phyloP scores from a whole-genome alignment of 2,888 invertebrate genomes.

The Scaptomyza cyrtandrae region DNA sequence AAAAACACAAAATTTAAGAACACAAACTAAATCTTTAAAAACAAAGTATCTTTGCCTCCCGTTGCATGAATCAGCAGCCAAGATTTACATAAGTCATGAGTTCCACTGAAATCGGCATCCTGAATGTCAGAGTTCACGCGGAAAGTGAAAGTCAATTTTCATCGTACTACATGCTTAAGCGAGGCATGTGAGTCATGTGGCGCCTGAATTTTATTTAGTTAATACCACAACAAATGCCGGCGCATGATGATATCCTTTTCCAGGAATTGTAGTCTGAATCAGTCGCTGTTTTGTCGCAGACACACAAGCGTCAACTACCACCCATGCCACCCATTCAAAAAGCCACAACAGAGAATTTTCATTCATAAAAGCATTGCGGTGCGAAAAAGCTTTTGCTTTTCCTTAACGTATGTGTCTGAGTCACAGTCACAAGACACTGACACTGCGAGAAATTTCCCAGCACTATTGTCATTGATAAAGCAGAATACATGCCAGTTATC shows the following conservation, averaged over 20 bases:
- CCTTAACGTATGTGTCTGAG: slow-evolving; percentile 28
- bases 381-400: slow-evolving; percentile 66
- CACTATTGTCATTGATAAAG: slow-evolving; percentile 1
- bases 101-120: slow-evolving; percentile 59
- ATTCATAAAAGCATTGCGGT: slow-evolving; percentile 72
- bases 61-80: slow-evolving; percentile 52
- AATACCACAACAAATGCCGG: slow-evolving; percentile 74
- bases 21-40: too few species aligned
- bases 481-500: slow-evolving; percentile 15
- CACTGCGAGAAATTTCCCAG: slow-evolving; percentile 58
- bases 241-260: slow-evolving; percentile 80
- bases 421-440: slow-evolving; percentile 46
- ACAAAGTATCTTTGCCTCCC: not conserved
- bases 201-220: slow-evolving; percentile 23
- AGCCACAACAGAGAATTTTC: slow-evolving; percentile 57
- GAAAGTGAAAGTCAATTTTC: slow-evolving; percentile 58
- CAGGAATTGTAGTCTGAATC: slow-evolving; percentile 77
- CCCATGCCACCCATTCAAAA: slow-evolving; percentile 20
- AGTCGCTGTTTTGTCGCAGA: slow-evolving; percentile 44
- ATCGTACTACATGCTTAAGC: slow-evolving; percentile 35
- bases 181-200: slow-evolving; percentile 67
- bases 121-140: slow-evolving; percentile 65
- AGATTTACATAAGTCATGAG: slow-evolving; percentile 16
- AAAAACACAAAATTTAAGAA: too few species aligned
- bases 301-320: slow-evolving; percentile 41